Conservation (phyloP, 2,888 invertebrate species). For the Metallyticus violacea region DNA sequence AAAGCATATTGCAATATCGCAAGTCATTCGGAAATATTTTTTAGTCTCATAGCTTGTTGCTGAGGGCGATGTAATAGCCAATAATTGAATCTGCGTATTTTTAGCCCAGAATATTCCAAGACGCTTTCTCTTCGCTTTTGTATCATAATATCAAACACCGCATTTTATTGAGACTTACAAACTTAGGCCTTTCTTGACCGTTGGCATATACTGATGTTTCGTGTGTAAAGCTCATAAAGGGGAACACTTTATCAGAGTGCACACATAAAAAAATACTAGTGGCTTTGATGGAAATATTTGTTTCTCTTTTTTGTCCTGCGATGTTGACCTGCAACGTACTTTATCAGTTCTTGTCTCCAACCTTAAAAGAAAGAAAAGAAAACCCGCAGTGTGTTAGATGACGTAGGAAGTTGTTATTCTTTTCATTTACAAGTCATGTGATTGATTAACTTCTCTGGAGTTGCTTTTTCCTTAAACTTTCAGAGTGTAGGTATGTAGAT, state of each 20-base stretch:
- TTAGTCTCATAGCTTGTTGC: neutral
- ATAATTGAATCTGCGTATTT: neutral
- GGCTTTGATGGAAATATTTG: neutral
- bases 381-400: neutral
- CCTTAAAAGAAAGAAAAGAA: neutral
- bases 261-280: neutral
- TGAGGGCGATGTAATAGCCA: neutral
- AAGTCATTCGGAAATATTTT: too few relatives aligned
- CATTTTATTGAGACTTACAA: neutral
- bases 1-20: too few relatives aligned
- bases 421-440: too few relatives aligned
- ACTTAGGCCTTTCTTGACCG: neutral
- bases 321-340: neutral
- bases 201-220: neutral
- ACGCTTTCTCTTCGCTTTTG: neutral
- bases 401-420: neutral
- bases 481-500: too few relatives aligned
- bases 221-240: neutral
- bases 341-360: neutral
- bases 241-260: neutral
- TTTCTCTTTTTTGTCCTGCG: neutral
- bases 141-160: neutral
- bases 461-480: too few relatives aligned
- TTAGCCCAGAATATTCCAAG: neutral
- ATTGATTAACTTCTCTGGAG: too few relatives aligned